These are phyloP conservation scores for Rhegmatorhina hoffmannsi DNA, from an alignment of 2,113 vertebrate genomes.

Conservation along the genomic window DNA sequence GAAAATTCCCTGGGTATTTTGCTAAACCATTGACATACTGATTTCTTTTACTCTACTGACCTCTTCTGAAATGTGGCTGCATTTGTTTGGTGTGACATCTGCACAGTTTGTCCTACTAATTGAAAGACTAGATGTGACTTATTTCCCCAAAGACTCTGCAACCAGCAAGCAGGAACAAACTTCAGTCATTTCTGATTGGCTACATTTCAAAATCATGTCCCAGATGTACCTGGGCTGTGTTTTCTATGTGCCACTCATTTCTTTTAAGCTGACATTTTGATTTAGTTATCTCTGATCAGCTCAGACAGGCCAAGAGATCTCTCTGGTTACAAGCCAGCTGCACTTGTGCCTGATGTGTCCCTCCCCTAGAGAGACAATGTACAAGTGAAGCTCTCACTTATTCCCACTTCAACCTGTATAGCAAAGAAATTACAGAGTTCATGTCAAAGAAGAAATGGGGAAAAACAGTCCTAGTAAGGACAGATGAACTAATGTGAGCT, in stretches of 20 bases:
- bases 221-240: constrained; percentile 8
- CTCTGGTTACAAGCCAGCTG: constrained; percentile 2
- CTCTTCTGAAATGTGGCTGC: constrained; percentile 50
- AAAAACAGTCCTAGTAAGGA: not conserved
- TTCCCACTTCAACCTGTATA: not conserved
- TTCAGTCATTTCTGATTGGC: constrained; percentile 16
- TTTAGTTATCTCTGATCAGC: constrained; percentile 29
- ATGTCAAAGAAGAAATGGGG: not conserved
- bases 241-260: not conserved
- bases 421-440: not conserved
- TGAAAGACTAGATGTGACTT: constrained; percentile 42
- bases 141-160: constrained; percentile 5
- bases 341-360: not conserved
- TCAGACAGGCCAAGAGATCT: constrained; percentile 33
- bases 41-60: constrained; percentile 55
- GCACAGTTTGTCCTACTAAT: constrained; percentile 27
- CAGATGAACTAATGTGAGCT: not conserved
- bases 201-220: constrained; percentile 12
- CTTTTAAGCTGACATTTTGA: constrained; percentile 47
- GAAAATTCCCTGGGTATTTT: not conserved
- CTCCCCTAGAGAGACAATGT: not conserved
- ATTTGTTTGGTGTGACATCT: not conserved
- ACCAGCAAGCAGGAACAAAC: not conserved
- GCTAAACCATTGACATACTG: not conserved
- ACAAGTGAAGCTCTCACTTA: not conserved